phyloP scores from a whole-genome alignment of 2,888 invertebrate species.

The Limnephilus rhombicus region DNA sequence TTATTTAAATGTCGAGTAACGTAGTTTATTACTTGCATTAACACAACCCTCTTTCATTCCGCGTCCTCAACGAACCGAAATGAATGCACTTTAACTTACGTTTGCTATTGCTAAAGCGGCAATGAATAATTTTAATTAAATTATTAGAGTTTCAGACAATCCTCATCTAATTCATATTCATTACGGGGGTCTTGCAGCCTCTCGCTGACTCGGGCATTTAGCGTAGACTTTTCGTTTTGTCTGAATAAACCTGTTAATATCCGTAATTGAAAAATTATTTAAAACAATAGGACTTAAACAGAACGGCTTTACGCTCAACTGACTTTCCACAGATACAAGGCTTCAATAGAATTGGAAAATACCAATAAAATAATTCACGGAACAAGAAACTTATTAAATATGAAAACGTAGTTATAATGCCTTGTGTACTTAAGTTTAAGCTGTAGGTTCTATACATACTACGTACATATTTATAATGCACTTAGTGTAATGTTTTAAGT shows the following conservation, averaged over 20 bases:
- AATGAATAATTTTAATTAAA: slow-evolving; percentile 61
- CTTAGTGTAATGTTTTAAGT: not conserved
- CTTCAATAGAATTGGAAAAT: not conserved
- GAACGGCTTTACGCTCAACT: not conserved
- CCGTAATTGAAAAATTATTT: slow-evolving; percentile 25
- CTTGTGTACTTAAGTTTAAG: not conserved
- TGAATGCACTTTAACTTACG: slow-evolving; percentile 44
- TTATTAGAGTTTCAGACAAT: slow-evolving; percentile 45
- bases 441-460: not conserved
- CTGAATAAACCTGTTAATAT: slow-evolving; percentile 25
- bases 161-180: slow-evolving; percentile 58
- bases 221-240: slow-evolving; percentile 28
- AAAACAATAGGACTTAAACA: not conserved
- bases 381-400: not conserved
- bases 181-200: slow-evolving; percentile 34
- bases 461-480: not conserved
- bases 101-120: slow-evolving; percentile 54
- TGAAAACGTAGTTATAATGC: not conserved
- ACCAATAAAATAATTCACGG: not conserved
- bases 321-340: not conserved
- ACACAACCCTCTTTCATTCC: not conserved
- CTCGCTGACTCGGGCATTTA: slow-evolving; percentile 27
- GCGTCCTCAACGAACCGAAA: not conserved
- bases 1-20: no score
- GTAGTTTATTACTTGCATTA: no score